Conservation (phyloP, 2,888 invertebrate species). For the Phoenoteleia sp. region DNA sequence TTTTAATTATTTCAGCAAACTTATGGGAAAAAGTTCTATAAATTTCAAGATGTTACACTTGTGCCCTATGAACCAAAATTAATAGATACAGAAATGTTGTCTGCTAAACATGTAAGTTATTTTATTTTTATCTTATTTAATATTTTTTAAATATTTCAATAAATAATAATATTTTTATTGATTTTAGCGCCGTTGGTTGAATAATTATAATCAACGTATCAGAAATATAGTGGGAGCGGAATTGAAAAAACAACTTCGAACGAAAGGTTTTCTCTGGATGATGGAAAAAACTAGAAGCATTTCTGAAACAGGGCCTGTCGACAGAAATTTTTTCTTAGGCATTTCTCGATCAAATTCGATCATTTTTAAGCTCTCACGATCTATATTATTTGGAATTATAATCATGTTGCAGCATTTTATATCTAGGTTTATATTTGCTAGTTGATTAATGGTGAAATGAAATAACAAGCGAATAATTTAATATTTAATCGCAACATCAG, state of each 20-base stretch:
- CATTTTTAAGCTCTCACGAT: slow-evolving; percentile 28
- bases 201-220: slow-evolving; percentile 92
- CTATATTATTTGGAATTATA: slow-evolving; percentile 13
- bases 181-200: slow-evolving; percentile 93
- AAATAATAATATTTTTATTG: slow-evolving; percentile 23
- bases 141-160: too few species aligned
- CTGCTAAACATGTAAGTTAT: slow-evolving; percentile 91
- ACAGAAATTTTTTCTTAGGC: slow-evolving; percentile 74
- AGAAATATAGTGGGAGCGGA: slow-evolving; percentile 92
- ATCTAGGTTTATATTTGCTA: not conserved
- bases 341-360: slow-evolving; percentile 64
- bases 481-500: too few species aligned
- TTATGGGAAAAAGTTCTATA: slow-evolving; percentile 88
- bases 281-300: slow-evolving; percentile 93
- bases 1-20: slow-evolving; percentile 71
- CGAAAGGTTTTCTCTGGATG: slow-evolving; percentile 94
- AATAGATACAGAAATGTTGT: slow-evolving; percentile 92
- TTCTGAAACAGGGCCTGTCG: slow-evolving; percentile 87
- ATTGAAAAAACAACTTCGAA: slow-evolving; percentile 90
- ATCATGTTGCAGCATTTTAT: not conserved
- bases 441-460: not conserved
- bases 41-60: slow-evolving; percentile 94
- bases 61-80: slow-evolving; percentile 96
- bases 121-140: not conserved
- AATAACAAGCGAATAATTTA: too few species aligned